A percentile compares a stretch with the other conserved stretches of the same genome.
Evolutionary conservation across 2,888 invertebrate genomes (phyloP).

Genomic region (Platycheirus rosarum): DNA sequence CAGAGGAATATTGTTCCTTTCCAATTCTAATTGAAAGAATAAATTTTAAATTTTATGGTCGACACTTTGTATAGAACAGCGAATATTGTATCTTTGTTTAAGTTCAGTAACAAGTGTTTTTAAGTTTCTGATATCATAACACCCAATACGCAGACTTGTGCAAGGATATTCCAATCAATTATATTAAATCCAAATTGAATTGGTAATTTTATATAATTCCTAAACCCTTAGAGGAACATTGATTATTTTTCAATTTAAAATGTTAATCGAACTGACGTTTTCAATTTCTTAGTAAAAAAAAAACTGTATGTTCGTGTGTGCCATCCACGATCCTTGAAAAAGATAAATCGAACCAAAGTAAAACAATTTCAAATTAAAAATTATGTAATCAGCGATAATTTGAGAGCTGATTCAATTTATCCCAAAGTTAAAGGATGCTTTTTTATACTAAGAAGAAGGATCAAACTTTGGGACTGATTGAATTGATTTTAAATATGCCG

Average conservation of each 20-base stretch:
- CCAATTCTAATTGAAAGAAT: slow-evolving; percentile 26
- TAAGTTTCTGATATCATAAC: too few species aligned
- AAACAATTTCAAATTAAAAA: slow-evolving; percentile 55
- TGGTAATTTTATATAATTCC: slow-evolving; percentile 12
- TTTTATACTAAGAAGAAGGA: background rate
- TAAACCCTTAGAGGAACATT: slow-evolving; percentile 2
- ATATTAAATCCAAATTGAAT: slow-evolving; percentile 21
- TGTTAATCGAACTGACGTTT: slow-evolving; percentile 45
- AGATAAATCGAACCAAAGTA: slow-evolving; percentile 39
- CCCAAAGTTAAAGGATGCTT: slow-evolving; percentile 1
- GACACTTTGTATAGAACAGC: too few species aligned
- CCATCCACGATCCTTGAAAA: slow-evolving; percentile 18
- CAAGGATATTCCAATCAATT: too few species aligned
- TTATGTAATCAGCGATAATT: slow-evolving; percentile 55
- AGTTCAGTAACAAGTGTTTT: too few species aligned
- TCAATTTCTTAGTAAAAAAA: background rate
- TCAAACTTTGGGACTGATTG: slow-evolving; percentile 42
- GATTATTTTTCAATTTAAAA: slow-evolving; percentile 48
- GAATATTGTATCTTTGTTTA: too few species aligned
- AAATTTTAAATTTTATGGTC: slow-evolving; percentile 23
- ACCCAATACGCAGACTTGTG: too few species aligned
- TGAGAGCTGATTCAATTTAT: slow-evolving; percentile 44
- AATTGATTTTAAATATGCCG: slow-evolving; percentile 4
- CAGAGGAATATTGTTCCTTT: slow-evolving; percentile 1
- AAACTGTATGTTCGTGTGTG: background rate